phyloP scores from a whole-genome alignment of 2,113 vertebrate genomes.

The Lathamus discolor region DNA sequence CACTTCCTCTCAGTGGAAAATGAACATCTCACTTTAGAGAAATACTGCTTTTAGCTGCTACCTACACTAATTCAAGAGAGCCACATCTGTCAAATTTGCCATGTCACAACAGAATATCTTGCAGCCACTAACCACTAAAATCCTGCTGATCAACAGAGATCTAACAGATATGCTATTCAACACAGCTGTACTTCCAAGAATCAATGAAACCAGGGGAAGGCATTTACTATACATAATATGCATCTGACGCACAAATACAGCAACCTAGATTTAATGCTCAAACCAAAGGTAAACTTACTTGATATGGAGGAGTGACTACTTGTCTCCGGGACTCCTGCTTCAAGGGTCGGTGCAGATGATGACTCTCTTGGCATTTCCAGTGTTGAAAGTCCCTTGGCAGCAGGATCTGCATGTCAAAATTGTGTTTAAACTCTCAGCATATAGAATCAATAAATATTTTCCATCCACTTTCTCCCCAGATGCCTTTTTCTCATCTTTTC shows the following conservation, averaged over 20 bases:
- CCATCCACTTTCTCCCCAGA: background rate
- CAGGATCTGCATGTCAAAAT: conserved; percentile 82
- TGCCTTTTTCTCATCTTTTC: background rate
- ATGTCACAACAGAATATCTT: background rate
- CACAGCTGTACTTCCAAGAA: background rate
- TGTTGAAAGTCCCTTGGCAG: conserved; percentile 86
- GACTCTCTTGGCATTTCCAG: conserved; percentile 95
- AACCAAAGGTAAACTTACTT: conserved; percentile 80
- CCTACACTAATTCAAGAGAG: background rate
- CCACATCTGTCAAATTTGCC: background rate
- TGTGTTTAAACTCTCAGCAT: background rate
- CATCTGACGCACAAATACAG: background rate
- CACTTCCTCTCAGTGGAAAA: background rate
- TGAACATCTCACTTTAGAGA: background rate
- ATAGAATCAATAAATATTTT: background rate
- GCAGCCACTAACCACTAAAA: background rate
- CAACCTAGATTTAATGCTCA: background rate
- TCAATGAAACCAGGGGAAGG: background rate
- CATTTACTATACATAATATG: background rate
- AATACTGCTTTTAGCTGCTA: background rate
- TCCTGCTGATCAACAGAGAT: background rate
- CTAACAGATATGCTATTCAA: background rate
- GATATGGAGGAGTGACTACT: conserved; percentile 92
- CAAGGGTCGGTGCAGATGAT: conserved; percentile 92
- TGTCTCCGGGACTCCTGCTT: conserved; percentile 89